Conservation (phyloP, 2,797 vertebrate species). For the Botia kubotai region DNA sequence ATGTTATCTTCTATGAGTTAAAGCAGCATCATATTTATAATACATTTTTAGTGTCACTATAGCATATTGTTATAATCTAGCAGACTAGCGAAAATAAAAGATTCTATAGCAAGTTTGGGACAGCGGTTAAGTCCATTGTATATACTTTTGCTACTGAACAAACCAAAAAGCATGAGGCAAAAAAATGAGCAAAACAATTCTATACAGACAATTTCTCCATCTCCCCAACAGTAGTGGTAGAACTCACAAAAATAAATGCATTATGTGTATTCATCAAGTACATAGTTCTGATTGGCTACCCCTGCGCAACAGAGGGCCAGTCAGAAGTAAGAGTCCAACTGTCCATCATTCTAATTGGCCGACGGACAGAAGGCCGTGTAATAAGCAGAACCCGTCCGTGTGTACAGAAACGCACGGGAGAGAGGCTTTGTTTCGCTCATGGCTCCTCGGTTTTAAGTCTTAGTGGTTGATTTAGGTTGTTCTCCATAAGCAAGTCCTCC, state of each 20-base stretch:
- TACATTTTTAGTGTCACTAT: slow-evolving; percentile 49
- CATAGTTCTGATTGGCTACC: slow-evolving; percentile 6
- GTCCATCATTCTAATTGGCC: slow-evolving; percentile 24
- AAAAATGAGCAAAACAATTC: background rate
- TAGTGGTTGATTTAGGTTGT: slow-evolving; percentile 25
- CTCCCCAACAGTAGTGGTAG: slow-evolving; percentile 37
- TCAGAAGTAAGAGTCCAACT: slow-evolving; percentile 2
- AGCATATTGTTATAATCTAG: slow-evolving; percentile 46
- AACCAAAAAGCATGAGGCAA: background rate
- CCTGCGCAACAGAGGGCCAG: slow-evolving; percentile 18
- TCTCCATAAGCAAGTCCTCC: slow-evolving; percentile 46
- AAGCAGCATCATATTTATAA: slow-evolving; percentile 60
- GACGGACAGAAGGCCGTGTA: slow-evolving; percentile 9
- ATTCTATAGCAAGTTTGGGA: slow-evolving; percentile 8
- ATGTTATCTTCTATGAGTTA: slow-evolving; percentile 47
- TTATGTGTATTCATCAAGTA: slow-evolving; percentile 47
- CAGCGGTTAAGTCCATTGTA: background rate
- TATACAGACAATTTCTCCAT: slow-evolving; percentile 4
- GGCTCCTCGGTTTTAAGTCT: slow-evolving; percentile 25
- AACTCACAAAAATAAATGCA: slow-evolving; percentile 38
- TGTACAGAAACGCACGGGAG: slow-evolving; percentile 2
- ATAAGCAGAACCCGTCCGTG: slow-evolving; percentile 10
- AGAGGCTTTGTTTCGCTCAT: slow-evolving; percentile 38
- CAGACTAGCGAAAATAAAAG: slow-evolving; percentile 22
- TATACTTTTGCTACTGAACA: background rate